These are phyloP conservation scores for Apomyelois bistriatella DNA, from an alignment of 2,888 invertebrate species.

Conservation along the genomic window DNA sequence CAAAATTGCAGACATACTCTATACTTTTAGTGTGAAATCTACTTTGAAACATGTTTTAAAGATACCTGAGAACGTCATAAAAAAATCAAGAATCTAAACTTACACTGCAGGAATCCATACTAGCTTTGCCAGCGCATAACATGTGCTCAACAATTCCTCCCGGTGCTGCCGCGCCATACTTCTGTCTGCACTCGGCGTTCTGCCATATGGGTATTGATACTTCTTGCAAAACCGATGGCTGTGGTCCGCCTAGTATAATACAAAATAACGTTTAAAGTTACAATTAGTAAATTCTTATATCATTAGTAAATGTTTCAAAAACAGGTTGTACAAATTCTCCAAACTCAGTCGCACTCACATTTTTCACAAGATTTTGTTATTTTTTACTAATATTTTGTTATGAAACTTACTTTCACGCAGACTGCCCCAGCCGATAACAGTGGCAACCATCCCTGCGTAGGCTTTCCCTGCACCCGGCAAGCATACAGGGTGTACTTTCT, in stretches of 20 bases:
- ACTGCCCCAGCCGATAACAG: conserved; percentile 95
- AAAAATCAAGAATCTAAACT: conserved; percentile 40
- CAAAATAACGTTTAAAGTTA: not conserved
- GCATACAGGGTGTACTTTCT: conserved; percentile 88
- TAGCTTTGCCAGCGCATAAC: conserved; percentile 91
- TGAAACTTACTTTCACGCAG: conserved; percentile 84
- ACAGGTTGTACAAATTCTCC: too few species aligned
- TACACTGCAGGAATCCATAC: conserved; percentile 94
- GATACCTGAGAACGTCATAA: too few species aligned
- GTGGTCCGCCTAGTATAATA: conserved; percentile 84
- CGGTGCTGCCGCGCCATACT: conserved; percentile 92
- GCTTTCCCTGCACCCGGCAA: conserved; percentile 82
- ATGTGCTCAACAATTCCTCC: conserved; percentile 94
- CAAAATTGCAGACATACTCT: too few species aligned
- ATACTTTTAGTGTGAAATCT: too few species aligned
- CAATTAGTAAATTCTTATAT: not conserved
- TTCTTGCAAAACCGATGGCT: conserved; percentile 89
- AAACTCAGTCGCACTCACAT: too few species aligned
- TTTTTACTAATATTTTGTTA: too few species aligned
- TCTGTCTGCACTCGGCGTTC: conserved; percentile 86
- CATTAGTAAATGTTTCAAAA: too few species aligned
- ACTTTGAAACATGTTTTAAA: too few species aligned
- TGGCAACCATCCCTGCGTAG: conserved; percentile 86
- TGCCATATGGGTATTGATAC: conserved; percentile 92
- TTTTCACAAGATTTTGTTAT: too few species aligned